phyloP scores from a whole-genome alignment of 2,888 invertebrate genomes.

The Drosophila flavopinicola region DNA sequence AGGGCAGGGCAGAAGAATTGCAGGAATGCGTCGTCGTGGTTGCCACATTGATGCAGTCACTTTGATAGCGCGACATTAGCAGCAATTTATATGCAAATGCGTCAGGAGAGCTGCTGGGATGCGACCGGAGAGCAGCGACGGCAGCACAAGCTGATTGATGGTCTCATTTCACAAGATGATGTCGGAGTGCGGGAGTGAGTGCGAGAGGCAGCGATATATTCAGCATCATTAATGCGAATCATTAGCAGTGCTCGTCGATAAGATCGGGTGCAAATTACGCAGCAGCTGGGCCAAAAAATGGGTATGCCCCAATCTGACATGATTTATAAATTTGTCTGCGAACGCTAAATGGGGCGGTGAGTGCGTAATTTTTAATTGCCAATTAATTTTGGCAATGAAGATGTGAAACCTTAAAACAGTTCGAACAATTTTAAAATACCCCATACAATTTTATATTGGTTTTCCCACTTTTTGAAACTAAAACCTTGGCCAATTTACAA shows the following conservation, averaged over 20 bases:
- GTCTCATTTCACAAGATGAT: constrained; percentile 79
- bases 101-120: constrained; percentile 47
- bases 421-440: not conserved
- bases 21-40: constrained; percentile 50
- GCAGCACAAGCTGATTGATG: constrained; percentile 80
- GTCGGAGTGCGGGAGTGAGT: constrained; percentile 46
- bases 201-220: constrained; percentile 32
- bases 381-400: constrained; percentile 70
- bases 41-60: constrained; percentile 81
- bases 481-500: too few relatives aligned
- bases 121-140: constrained; percentile 26
- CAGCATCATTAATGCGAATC: constrained; percentile 78
- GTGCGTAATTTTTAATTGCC: constrained; percentile 74
- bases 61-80: constrained; percentile 84
- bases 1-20: constrained; percentile 35
- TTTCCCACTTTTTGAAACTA: too few relatives aligned
- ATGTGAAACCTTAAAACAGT: constrained; percentile 44
- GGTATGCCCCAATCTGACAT: constrained; percentile 18
- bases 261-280: constrained; percentile 76
- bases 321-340: constrained; percentile 45
- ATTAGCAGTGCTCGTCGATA: constrained; percentile 74
- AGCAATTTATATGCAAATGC: constrained; percentile 85
- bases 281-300: constrained; percentile 22
- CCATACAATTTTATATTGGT: not conserved
- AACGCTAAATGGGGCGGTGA: constrained; percentile 54